A percentile compares a stretch with the other conserved stretches of the same genome.
phyloP scores from a whole-genome alignment of 2,113 vertebrate species.

The Leptobrachium ailaonicum region DNA sequence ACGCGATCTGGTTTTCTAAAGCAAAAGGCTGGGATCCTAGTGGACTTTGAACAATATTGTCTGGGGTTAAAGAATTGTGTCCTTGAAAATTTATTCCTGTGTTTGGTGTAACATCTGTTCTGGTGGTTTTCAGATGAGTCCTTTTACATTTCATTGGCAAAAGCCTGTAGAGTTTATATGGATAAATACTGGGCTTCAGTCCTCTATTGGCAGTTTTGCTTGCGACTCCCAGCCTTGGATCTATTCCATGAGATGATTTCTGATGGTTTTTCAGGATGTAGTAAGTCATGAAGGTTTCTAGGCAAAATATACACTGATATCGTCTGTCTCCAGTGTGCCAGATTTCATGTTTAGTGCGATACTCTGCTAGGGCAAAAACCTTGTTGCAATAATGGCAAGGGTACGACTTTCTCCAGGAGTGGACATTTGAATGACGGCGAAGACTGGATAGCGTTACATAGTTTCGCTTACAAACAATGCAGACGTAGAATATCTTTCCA shows the following conservation, averaged over 20 bases:
- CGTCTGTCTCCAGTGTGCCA: conserved; percentile 97
- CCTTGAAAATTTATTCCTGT: conserved; percentile 63
- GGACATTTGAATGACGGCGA: conserved; percentile 93
- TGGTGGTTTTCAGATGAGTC: conserved; percentile 85
- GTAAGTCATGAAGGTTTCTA: conserved; percentile 98
- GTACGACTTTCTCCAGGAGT: conserved; percentile 95
- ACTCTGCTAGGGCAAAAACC: conserved; percentile 96
- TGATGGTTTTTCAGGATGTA: conserved; percentile 98
- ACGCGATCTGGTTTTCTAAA: conserved; percentile 70
- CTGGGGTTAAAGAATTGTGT: conserved; percentile 55
- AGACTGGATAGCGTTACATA: conserved; percentile 94
- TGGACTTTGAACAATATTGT: conserved; percentile 62
- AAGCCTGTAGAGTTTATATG: conserved; percentile 94
- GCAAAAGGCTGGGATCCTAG: conserved; percentile 68
- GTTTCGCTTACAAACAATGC: conserved; percentile 88
- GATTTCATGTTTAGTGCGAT: conserved; percentile 95
- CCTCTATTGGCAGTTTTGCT: conserved; percentile 89
- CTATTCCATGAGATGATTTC: conserved; percentile 95
- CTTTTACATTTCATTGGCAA: conserved; percentile 94
- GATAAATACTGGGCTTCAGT: conserved; percentile 87
- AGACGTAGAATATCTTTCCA: conserved; percentile 85
- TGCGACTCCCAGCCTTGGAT: conserved; percentile 85
- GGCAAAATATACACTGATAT: conserved; percentile 97
- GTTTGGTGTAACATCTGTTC: conserved; percentile 76
- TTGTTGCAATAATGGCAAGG: conserved; percentile 98